Evolutionary conservation across 1,140 invertebrate species (phyloP).

Genomic region (Drosophila varians): DNA sequence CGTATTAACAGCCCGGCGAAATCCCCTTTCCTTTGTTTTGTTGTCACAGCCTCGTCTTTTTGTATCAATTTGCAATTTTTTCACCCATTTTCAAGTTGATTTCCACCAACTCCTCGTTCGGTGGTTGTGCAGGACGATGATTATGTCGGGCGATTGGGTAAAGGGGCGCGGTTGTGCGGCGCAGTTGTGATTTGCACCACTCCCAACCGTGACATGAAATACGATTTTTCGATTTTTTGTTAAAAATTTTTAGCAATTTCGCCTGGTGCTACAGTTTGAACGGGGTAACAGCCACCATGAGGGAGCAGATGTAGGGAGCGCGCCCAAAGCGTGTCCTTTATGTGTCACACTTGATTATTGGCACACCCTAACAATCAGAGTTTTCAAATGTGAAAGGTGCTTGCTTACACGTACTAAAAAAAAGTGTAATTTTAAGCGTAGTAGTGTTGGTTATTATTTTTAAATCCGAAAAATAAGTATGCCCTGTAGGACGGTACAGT

Average conservation of each 20-base stretch:
- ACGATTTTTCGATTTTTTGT: slow-evolving; percentile 40
- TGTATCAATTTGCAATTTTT: slow-evolving; percentile 80
- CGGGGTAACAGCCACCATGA: slow-evolving; percentile 32
- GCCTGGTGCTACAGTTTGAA: slow-evolving; percentile 40
- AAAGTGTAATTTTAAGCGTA: slow-evolving; percentile 12
- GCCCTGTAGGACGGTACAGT: not conserved
- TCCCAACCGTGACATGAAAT: slow-evolving; percentile 68
- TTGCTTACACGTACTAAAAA: slow-evolving; percentile 29
- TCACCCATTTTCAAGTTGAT: slow-evolving; percentile 72
- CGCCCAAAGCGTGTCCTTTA: slow-evolving; percentile 50
- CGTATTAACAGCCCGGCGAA: slow-evolving; percentile 27
- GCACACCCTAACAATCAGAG: slow-evolving; percentile 41
- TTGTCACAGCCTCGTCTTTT: slow-evolving; percentile 64
- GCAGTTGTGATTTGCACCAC: slow-evolving; percentile 62
- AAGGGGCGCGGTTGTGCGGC: slow-evolving; percentile 52
- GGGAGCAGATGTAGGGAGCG: slow-evolving; percentile 34
- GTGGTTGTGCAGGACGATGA: slow-evolving; percentile 46
- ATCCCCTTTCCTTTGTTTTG: slow-evolving; percentile 50
- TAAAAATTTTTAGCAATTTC: slow-evolving; percentile 24
- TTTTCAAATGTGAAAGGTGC: slow-evolving; percentile 40
- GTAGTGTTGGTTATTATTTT: not conserved
- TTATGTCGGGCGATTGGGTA: slow-evolving; percentile 58
- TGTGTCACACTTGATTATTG: slow-evolving; percentile 76
- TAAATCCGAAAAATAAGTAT: not conserved
- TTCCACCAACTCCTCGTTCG: slow-evolving; percentile 49